Evolutionary conservation across 2,113 vertebrate species (phyloP), one percentile per base, ranked within the genome.

Genomic region (Chloropsis hardwickii): DNA sequence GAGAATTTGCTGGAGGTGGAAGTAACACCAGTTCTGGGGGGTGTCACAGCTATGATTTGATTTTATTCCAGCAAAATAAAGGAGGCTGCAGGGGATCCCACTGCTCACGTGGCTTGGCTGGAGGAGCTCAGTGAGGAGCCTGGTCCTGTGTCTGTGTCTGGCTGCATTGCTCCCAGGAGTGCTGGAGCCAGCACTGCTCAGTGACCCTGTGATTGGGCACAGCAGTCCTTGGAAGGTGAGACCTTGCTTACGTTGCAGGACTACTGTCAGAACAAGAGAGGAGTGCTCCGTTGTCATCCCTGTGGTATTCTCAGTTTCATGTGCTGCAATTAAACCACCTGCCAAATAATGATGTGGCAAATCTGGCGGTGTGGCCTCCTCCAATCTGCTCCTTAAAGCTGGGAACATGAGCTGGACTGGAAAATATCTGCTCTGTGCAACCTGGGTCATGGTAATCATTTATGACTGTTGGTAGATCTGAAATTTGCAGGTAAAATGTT

Each of bases 281-380:
- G 80, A 94, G 81, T 39, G 80, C 77, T 89, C 92, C 53, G 0
- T 87, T 97, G 91, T 97, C 96, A 97, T 91, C 81, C 4, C 6
- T 92, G 92, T 94, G 92, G 96, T 31, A 95, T 97, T 92, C 94
- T 64, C 90, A 88, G 91, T 94, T 96, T 95, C 91, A 40, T 84
- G 95, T 1, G 1, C 93, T 60, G 83, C 93, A 95, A 96, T 97
- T 97, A 96, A 87, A 60, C 47, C 40, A 85, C 72, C 81, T 97
- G 91, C 94, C 83, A 96, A 92, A 74, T 81, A 90, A 89, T 94
- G 94, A 95, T 91, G 94, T 96, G 95, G 91, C 92, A 95, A 91
- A 97, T 86, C 94, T 92, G 94, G 91, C 0, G 80, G 92, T 54
- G 92, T 83, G 80, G 91, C 76, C 88, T 93, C 62, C 79, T 86